Evolutionary conservation across 2,797 vertebrate genomes (phyloP).

Genomic region (Molothrus ater): DNA sequence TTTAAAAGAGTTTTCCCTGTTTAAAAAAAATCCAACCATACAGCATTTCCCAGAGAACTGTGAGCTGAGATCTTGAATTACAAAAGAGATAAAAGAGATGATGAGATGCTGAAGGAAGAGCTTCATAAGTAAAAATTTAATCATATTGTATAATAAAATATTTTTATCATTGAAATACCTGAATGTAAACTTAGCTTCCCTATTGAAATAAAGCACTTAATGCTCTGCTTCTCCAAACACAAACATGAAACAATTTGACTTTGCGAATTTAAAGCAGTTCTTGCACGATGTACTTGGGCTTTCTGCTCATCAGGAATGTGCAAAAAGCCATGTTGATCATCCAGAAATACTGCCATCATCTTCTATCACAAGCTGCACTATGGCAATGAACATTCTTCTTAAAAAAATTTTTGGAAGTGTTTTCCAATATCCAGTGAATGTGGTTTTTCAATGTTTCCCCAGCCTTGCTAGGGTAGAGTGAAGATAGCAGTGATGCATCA

Average conservation of each 20-base stretch:
- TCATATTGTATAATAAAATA: background rate
- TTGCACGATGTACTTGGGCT: background rate
- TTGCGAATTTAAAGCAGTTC: background rate
- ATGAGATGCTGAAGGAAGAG: background rate
- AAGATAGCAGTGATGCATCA: background rate
- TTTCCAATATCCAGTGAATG: background rate
- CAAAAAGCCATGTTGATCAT: background rate
- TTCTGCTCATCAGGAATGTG: background rate
- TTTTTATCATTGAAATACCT: background rate
- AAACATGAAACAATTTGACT: background rate
- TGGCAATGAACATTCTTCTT: background rate
- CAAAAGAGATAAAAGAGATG: background rate
- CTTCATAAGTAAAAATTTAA: constrained; percentile 16
- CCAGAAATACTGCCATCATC: background rate
- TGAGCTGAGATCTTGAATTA: background rate
- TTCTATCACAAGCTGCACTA: background rate
- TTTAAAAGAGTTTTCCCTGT: background rate
- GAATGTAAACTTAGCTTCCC: background rate
- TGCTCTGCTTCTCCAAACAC: background rate
- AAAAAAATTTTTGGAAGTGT: fast-evolving
- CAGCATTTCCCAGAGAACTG: background rate
- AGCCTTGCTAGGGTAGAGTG: background rate
- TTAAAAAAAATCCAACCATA: background rate
- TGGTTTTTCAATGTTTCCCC: background rate
- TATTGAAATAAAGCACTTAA: background rate